A percentile compares a stretch with the other conserved stretches of the same genome.
These are phyloP conservation scores for Hylaeus volcanicus DNA, from an alignment of 1,140 invertebrate species.

Conservation along the genomic window DNA sequence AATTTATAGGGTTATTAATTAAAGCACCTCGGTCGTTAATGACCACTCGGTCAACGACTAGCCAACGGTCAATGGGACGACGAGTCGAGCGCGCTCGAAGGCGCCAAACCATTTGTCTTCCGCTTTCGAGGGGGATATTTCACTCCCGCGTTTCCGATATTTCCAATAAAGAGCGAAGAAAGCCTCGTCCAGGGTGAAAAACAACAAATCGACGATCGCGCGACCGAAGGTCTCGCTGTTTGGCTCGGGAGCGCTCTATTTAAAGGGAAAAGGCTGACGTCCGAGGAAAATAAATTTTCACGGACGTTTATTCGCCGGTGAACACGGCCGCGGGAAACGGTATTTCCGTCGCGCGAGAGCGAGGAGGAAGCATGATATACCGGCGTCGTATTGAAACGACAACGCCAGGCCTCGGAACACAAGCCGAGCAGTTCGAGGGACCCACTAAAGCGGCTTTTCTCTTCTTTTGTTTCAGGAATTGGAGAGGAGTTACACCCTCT, in stretches of 20 bases:
- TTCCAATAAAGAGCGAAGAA: slow-evolving; percentile 1
- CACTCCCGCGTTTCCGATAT: not conserved
- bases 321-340: not conserved
- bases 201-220: not conserved
- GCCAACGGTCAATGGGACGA: not conserved
- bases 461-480: slow-evolving; percentile 69
- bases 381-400: slow-evolving; percentile 13
- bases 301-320: slow-evolving; percentile 6
- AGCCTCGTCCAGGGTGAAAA: not conserved
- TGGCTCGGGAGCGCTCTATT: not conserved
- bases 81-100: not conserved
- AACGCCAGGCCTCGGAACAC: not conserved
- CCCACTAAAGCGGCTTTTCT: slow-evolving; percentile 31
- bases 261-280: too few relatives aligned
- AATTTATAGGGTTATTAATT: slow-evolving; percentile 5
- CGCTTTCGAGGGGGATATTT: not conserved
- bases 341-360: not conserved
- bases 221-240: not conserved
- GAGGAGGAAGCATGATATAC: not conserved
- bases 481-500: slow-evolving; percentile 72
- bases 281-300: not conserved
- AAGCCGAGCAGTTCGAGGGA: not conserved
- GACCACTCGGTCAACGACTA: slow-evolving; percentile 11
- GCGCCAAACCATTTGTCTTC: slow-evolving; percentile 4
- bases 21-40: not conserved